These are phyloP conservation scores for Lepidostoma basale DNA, from an alignment of 1,140 invertebrate genomes.

Conservation along the genomic window DNA sequence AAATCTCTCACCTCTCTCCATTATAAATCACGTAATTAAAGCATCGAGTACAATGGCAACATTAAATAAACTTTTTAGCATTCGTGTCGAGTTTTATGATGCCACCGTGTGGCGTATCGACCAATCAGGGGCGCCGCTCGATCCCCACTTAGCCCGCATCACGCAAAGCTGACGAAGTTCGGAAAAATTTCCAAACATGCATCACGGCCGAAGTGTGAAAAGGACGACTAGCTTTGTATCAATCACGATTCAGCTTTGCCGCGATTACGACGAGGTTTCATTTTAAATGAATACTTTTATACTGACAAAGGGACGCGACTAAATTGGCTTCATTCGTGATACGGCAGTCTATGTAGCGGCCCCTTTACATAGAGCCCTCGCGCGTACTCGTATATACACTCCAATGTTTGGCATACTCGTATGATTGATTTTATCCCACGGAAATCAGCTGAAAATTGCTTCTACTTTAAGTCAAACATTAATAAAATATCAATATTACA, in stretches of 20 bases:
- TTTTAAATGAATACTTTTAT: conserved; percentile 18
- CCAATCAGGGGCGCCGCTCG: conserved; percentile 11
- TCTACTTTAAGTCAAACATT: too few species aligned
- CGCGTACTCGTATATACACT: too few species aligned
- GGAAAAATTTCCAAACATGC: background rate
- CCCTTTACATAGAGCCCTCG: too few species aligned
- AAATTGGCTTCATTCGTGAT: conserved; percentile 18
- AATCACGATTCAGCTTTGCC: conserved; percentile 15
- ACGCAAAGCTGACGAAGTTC: conserved; percentile 19
- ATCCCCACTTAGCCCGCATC: conserved; percentile 27
- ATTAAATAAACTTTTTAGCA: conserved; percentile 4
- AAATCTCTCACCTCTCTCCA: background rate
- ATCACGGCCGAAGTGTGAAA: conserved; percentile 3
- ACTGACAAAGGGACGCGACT: conserved; percentile 22
- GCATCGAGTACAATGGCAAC: background rate
- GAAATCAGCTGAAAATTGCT: too few species aligned
- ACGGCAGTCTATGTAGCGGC: background rate
- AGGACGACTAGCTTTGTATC: conserved; percentile 17
- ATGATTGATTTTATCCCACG: too few species aligned
- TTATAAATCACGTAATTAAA: background rate
- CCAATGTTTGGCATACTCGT: too few species aligned
- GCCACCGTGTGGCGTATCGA: conserved; percentile 20
- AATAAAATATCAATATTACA: too few species aligned
- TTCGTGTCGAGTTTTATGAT: conserved; percentile 16
- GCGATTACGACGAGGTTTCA: conserved; percentile 23